Base-by-base conservation (phyloP, 1,140 invertebrate species). In the Magallana ariakensis region DNA sequence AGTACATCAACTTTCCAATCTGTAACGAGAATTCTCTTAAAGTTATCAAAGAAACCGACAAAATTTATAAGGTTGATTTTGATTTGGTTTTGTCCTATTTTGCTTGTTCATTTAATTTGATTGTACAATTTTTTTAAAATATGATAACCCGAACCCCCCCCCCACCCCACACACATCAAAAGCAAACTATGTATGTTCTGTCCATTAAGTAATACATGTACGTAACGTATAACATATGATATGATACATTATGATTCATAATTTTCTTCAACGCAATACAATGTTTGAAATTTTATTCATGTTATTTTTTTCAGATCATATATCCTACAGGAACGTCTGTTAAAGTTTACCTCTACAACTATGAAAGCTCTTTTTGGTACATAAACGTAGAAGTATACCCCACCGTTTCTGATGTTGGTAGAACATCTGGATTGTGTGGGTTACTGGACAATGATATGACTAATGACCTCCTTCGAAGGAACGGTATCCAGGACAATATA, bases 11-110 rank as follows among this genome's bases (percentile, higher is more conserved):
- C 26, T 83, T 83, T 60, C 82, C 57, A 10, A 60, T 83, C 5
- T 83, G 82, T 58, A 56, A 58, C 2, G 82, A 83, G 19, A 15
- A 33, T 16, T 15, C 57, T 22, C n/a, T 83, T 0, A 60, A 57
- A 22, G 82, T 83, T 46, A 57, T 33, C 13, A 56, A 54, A 53
- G 82, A 83, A 33, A 33, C 22, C 33, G 82, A 60, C 33, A 58
- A 22, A n/a, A 26, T 2, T 7, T 83, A 60, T 22, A 60, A 83
- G 82, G 82, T 83, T 54, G n/a, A 13, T 81, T 81, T 81, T n/a
- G n/a, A n/a, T n/a, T n/a, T n/a, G n/a, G n/a, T n/a, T n/a, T n/a
- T n/a, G n/a, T n/a, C n/a, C n/a, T n/a, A n/a, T n/a, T n/a, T n/a
- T n/a, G n/a, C n/a, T n/a, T n/a, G n/a, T n/a, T n/a, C n/a, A n/a